Percentiles rank a stretch among this genome's conserved stretches.
These are phyloP conservation scores for Stomatorhinus walkeri DNA, from an alignment of 2,797 vertebrate genomes.

Conservation along the genomic window DNA sequence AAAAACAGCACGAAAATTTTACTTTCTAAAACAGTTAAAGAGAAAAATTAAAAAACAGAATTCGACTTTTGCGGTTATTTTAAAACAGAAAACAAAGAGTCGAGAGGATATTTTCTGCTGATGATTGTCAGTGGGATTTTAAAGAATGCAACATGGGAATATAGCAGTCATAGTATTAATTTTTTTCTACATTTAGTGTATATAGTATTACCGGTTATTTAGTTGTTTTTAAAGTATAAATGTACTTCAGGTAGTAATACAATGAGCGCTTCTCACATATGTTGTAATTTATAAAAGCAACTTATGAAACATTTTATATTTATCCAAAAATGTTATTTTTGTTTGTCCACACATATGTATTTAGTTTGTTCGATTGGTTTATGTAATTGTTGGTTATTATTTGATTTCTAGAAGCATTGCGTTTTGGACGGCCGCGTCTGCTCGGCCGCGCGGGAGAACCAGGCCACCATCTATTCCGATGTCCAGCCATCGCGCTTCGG, in stretches of 20 bases:
- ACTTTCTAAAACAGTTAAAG: not conserved
- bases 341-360: not conserved
- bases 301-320: not conserved
- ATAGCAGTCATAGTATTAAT: not conserved
- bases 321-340: not conserved
- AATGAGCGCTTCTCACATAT: not conserved
- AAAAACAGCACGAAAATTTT: not conserved
- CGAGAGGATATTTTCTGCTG: not conserved
- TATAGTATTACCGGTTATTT: not conserved
- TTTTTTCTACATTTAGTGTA: not conserved
- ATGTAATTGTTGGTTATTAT: conserved; percentile 51
- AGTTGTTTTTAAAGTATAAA: not conserved
- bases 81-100: not conserved
- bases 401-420: conserved; percentile 49
- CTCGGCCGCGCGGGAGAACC: conserved; percentile 42
- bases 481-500: not conserved
- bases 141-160: not conserved
- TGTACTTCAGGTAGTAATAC: not conserved
- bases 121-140: not conserved
- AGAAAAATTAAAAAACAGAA: not conserved
- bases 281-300: not conserved
- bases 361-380: not conserved
- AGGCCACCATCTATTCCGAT: conserved; percentile 38
- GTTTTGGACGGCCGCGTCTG: conserved; percentile 58
- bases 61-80: not conserved